Evolutionary conservation across 2,797 vertebrate species (phyloP).

Genomic region (Phrynocephalus vlangalii): DNA sequence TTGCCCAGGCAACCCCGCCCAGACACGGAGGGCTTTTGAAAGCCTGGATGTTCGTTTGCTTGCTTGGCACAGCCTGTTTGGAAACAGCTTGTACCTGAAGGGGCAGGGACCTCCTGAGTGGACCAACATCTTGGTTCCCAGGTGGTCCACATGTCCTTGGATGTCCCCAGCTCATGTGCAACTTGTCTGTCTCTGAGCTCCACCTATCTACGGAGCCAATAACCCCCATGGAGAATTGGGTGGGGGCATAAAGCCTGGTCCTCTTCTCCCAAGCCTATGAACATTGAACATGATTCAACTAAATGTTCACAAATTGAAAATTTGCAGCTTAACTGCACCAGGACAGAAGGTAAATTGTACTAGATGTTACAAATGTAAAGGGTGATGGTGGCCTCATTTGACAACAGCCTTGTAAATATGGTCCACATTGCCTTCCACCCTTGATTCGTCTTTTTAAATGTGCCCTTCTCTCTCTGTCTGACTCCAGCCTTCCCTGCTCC

Average conservation of each 20-base stretch:
- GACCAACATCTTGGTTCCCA: not conserved
- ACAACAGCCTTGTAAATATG: not conserved
- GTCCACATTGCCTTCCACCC: not conserved
- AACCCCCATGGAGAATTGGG: not conserved
- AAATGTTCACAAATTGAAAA: not conserved
- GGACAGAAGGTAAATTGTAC: not conserved
- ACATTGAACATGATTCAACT: not conserved
- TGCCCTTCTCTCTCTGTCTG: not conserved
- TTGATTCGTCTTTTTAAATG: not conserved
- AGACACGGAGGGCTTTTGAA: not conserved
- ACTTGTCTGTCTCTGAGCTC: not conserved
- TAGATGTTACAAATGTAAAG: not conserved
- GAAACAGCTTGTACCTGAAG: not conserved
- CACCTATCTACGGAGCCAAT: not conserved
- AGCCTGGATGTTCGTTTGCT: not conserved
- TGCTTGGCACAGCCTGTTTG: not conserved
- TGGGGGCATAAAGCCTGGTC: not conserved
- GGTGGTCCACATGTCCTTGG: too few species aligned
- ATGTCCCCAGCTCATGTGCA: not conserved
- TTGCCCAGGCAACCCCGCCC: not conserved
- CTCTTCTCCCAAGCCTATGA: not conserved
- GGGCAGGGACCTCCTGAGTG: not conserved
- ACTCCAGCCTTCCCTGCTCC: not conserved
- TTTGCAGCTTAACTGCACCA: not conserved
- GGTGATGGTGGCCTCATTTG: not conserved